Conservation (phyloP, 2,797 vertebrate species). For the Cossypha niveicapilla region DNA sequence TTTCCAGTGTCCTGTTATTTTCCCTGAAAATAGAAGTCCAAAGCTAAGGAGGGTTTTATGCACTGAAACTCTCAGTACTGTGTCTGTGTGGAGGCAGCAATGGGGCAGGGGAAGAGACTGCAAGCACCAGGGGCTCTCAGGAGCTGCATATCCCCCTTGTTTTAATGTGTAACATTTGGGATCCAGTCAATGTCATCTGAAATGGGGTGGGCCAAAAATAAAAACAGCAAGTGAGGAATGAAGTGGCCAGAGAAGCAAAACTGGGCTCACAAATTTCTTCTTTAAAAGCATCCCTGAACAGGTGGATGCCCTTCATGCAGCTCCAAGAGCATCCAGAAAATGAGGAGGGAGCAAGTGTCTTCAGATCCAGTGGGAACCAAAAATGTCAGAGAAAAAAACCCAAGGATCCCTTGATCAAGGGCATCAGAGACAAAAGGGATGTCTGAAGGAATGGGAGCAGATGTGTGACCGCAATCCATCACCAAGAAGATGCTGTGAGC, state of each 20-base stretch:
- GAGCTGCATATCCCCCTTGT: neutral
- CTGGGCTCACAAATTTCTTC: neutral
- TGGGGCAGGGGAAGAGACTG: neutral
- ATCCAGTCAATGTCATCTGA: neutral
- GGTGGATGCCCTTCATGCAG: neutral
- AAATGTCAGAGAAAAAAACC: neutral
- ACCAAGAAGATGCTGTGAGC: neutral
- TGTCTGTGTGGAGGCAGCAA: neutral
- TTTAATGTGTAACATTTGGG: neutral
- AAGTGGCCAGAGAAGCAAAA: neutral
- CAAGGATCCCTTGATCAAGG: neutral
- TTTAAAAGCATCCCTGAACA: neutral
- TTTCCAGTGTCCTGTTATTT: neutral
- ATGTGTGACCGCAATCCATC: fast-evolving
- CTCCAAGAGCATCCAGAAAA: neutral
- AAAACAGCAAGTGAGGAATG: neutral
- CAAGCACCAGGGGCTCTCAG: neutral
- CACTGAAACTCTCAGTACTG: fast-evolving
- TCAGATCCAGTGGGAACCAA: neutral
- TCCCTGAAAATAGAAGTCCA: neutral
- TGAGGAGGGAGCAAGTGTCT: neutral
- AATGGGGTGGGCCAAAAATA: neutral
- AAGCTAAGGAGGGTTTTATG: neutral
- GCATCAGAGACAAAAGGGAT: neutral
- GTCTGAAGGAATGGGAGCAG: neutral